A percentile compares a stretch with the other conserved stretches of the same genome.
phyloP scores from a whole-genome alignment of 2,888 invertebrate genomes.

The Polia nebulosa region DNA sequence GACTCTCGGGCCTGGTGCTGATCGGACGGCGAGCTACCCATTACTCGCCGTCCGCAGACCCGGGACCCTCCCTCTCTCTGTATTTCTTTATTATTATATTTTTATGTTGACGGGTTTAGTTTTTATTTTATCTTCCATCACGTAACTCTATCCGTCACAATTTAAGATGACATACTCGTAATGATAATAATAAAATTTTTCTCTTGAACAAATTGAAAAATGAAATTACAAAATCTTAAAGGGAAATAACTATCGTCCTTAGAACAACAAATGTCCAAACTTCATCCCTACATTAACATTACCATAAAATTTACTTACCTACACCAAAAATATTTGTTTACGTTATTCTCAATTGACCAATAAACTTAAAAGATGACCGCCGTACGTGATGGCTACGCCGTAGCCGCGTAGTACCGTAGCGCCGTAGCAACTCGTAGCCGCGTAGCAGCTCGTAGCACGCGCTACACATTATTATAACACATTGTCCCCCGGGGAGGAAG shows the following conservation, averaged over 20 bases:
- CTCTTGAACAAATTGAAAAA: too few species aligned
- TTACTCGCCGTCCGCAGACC: too few species aligned
- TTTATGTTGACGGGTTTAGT: too few species aligned
- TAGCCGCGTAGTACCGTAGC: constrained; percentile 30
- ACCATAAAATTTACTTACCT: constrained; percentile 12
- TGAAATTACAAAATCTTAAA: too few species aligned
- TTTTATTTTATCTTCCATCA: too few species aligned
- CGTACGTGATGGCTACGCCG: constrained; percentile 50
- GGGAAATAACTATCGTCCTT: neutral
- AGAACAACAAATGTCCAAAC: constrained; percentile 12
- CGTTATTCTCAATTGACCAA: constrained; percentile 39
- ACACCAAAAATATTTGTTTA: constrained; percentile 28
- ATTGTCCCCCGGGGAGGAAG: constrained; percentile 49
- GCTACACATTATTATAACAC: constrained; percentile 53
- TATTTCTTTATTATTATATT: too few species aligned
- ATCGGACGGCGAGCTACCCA: too few species aligned
- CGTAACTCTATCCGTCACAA: too few species aligned
- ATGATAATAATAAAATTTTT: too few species aligned
- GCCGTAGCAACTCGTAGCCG: constrained; percentile 15
- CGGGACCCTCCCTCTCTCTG: too few species aligned
- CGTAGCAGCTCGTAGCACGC: constrained; percentile 54
- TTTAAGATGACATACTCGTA: too few species aligned
- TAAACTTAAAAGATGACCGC: constrained; percentile 35
- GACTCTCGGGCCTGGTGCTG: too few species aligned
- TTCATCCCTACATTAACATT: neutral